Evolutionary conservation across 2,113 vertebrate genomes (phyloP).

Genomic region (Conger conger): DNA sequence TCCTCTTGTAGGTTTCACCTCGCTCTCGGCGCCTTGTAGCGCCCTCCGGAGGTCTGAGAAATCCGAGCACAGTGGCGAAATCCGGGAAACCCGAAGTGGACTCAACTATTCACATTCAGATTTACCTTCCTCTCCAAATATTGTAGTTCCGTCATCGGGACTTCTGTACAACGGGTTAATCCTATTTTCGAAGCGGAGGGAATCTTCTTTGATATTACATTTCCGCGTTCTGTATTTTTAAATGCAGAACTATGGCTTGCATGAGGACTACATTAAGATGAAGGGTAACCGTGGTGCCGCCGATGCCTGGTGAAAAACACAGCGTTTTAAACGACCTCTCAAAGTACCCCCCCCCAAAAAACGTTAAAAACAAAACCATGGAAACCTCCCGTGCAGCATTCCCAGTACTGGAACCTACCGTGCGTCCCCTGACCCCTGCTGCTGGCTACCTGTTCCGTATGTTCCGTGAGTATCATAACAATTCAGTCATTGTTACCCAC

Average conservation of each 20-base stretch:
- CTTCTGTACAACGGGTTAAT: neutral
- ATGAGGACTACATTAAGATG: conserved; percentile 40
- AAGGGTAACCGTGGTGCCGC: conserved; percentile 37
- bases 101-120: neutral
- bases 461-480: conserved; percentile 70
- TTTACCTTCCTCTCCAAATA: neutral
- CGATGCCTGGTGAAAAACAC: neutral
- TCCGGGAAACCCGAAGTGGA: neutral
- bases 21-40: neutral
- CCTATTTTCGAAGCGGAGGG: neutral
- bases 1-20: conserved; percentile 1
- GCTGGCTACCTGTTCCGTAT: conserved; percentile 52
- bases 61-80: conserved; percentile 26
- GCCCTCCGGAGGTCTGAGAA: conserved; percentile 45
- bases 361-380: neutral
- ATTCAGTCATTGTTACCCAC: conserved; percentile 70
- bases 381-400: conserved; percentile 47
- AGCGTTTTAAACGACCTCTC: no score
- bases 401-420: conserved; percentile 38
- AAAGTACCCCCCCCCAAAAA: neutral
- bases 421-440: conserved; percentile 19
- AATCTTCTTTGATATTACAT: neutral
- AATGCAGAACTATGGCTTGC: conserved; percentile 35
- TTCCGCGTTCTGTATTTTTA: neutral
- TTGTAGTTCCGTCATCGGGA: neutral